These are phyloP conservation scores for Alviniconcha marisindica DNA, from an alignment of 1,140 invertebrate genomes.

Conservation along the genomic window DNA sequence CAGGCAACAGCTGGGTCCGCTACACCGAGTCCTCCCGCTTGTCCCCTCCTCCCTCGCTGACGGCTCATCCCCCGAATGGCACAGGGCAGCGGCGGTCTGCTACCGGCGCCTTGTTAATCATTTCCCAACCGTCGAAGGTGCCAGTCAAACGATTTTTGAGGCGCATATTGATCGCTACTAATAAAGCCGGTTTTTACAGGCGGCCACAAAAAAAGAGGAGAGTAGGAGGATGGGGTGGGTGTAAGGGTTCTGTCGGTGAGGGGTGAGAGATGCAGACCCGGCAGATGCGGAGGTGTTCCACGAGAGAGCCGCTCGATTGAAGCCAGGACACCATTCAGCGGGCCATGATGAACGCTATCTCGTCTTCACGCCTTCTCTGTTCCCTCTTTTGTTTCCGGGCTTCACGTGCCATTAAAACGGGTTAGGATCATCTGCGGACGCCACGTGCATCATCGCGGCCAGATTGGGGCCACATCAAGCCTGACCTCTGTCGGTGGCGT, in stretches of 20 bases:
- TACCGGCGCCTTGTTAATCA: slow-evolving; percentile 14
- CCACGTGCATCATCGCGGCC: background rate
- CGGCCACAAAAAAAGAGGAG: background rate
- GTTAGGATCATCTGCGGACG: background rate
- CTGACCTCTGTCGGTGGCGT: background rate
- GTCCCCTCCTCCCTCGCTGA: too few species aligned
- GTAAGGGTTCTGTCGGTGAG: too few species aligned
- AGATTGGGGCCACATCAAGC: background rate
- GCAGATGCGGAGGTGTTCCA: background rate
- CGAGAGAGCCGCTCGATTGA: background rate
- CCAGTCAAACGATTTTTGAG: slow-evolving; percentile 31
- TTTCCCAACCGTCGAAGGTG: slow-evolving; percentile 1
- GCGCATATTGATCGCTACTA: background rate
- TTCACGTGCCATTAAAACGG: too few species aligned
- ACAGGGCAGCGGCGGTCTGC: background rate
- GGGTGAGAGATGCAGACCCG: too few species aligned
- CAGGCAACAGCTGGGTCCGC: too few species aligned
- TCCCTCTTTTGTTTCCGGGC: too few species aligned
- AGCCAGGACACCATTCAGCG: background rate
- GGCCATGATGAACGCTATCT: background rate
- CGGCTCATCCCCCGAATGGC: background rate
- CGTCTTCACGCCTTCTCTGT: too few species aligned
- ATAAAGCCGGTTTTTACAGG: slow-evolving; percentile 21
- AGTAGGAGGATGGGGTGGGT: background rate
- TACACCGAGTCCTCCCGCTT: too few species aligned